Evolutionary conservation across 2,113 vertebrate species (phyloP).

Genomic region (Corydoras maculifer): DNA sequence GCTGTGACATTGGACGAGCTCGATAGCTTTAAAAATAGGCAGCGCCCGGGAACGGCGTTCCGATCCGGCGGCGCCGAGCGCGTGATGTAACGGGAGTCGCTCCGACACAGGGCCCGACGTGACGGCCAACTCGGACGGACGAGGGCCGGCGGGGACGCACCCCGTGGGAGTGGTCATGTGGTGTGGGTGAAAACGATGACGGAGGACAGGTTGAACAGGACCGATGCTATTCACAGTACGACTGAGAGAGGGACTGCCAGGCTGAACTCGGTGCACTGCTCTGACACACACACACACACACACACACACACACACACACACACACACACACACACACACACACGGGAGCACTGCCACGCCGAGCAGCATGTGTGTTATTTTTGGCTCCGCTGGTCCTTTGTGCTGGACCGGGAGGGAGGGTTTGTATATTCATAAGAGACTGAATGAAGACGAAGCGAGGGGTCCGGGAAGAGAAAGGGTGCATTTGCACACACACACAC

Average conservation of each 20-base stretch:
- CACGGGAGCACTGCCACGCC: constrained; percentile 8
- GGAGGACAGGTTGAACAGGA: too few species aligned
- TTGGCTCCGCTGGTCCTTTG: constrained; percentile 17
- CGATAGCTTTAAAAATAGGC: too few species aligned
- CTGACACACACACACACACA: constrained; percentile 5
- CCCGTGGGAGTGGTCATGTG: too few species aligned
- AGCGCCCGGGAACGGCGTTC: too few species aligned
- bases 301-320: neutral
- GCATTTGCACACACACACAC: neutral
- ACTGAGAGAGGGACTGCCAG: neutral
- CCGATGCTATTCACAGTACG: too few species aligned
- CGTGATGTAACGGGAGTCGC: too few species aligned
- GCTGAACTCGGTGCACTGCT: constrained; percentile 4
- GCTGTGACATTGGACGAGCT: too few species aligned
- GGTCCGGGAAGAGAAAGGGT: neutral
- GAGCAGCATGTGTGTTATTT: constrained; percentile 18
- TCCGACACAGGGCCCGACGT: too few species aligned
- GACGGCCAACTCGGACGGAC: too few species aligned
- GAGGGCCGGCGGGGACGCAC: too few species aligned
- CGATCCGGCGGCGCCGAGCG: too few species aligned
- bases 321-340: constrained; percentile 6
- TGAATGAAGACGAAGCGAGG: constrained; percentile 6
- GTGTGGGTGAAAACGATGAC: too few species aligned
- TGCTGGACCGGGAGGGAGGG: neutral
- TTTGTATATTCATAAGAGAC: constrained; percentile 7